Evolutionary conservation across 2,888 invertebrate species (phyloP), one percentile per base, ranked within the genome.

Genomic region (Rhagonycha fulva): DNA sequence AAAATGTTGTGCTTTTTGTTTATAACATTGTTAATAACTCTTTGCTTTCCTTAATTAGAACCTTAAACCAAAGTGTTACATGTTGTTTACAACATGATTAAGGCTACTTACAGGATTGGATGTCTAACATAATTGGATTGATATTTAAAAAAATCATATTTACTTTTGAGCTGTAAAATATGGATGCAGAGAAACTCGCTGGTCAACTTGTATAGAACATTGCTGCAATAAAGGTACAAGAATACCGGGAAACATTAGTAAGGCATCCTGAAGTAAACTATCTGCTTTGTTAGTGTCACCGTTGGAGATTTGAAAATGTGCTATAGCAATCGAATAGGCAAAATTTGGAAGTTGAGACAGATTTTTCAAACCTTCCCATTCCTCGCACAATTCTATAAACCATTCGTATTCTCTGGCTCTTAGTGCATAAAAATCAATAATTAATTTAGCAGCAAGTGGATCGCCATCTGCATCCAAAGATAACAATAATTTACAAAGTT

Each of bases 261-360:
- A 87, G 5, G 95, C 94, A 80, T 93, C 91, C 86, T 95, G 94
- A n/a, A 96, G 87, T 80, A 92, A 87, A 78, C 89, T 88, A 84
- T 94, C 92, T n/a, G 93, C 91, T 84, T 80, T 83, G 32, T 86
- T 86, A 23, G 85, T 85, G 72, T 88, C 88, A 78, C 87, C 89
- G 68, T 89, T 87, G 60, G 89, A 88, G 26, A 91, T 82, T 82
- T 92, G 90, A 85, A 92, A 94, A 82, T 92, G 88, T 3, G 95
- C 95, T 80, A 96, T 88, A 0, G 96, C 94, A 76, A 94, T 89
- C 1, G 96, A 95, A 86, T 93, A 96, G 0, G 94, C 94, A 90
- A 96, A 94, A 86, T 96, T 97, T n/a, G 97, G 97, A 76, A 97
- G 88, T 86, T 95, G 94, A 62, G 92, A 91, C 66, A 96, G 87